These are phyloP conservation scores for Spilarctia lutea DNA, from an alignment of 2,888 invertebrate species.

Conservation along the genomic window DNA sequence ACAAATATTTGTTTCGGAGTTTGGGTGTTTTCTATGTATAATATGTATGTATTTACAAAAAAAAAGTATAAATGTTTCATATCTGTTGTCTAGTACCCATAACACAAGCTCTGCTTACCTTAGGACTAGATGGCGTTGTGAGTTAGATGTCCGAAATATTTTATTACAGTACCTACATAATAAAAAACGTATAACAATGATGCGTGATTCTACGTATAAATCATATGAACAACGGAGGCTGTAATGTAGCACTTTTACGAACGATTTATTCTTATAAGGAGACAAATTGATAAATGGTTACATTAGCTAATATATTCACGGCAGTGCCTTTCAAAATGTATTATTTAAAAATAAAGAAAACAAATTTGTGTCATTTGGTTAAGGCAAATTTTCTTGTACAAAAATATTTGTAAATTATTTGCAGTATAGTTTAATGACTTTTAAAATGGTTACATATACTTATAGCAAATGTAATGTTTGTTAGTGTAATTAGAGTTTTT, in stretches of 20 bases:
- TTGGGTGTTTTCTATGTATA: too few relatives aligned
- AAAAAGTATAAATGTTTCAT: too few relatives aligned
- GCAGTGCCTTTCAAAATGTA: background rate
- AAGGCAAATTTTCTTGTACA: background rate
- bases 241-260: slow-evolving; percentile 7
- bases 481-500: background rate
- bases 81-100: too few relatives aligned
- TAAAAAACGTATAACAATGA: background rate
- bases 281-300: slow-evolving; percentile 32
- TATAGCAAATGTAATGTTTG: background rate
- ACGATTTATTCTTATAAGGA: slow-evolving; percentile 14
- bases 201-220: background rate
- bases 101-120: too few relatives aligned
- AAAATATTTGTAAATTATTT: background rate
- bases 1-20: too few relatives aligned
- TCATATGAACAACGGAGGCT: background rate
- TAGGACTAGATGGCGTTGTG: too few relatives aligned
- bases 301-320: slow-evolving; percentile 30
- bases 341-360: background rate
- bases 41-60: too few relatives aligned
- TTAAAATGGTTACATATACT: too few relatives aligned
- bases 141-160: too few relatives aligned
- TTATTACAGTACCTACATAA: background rate
- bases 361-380: background rate
- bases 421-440: background rate